A percentile compares a stretch with the other conserved stretches of the same genome.
phyloP scores from a whole-genome alignment of 2,888 invertebrate genomes.

The Euspilapteryx auroguttella region DNA sequence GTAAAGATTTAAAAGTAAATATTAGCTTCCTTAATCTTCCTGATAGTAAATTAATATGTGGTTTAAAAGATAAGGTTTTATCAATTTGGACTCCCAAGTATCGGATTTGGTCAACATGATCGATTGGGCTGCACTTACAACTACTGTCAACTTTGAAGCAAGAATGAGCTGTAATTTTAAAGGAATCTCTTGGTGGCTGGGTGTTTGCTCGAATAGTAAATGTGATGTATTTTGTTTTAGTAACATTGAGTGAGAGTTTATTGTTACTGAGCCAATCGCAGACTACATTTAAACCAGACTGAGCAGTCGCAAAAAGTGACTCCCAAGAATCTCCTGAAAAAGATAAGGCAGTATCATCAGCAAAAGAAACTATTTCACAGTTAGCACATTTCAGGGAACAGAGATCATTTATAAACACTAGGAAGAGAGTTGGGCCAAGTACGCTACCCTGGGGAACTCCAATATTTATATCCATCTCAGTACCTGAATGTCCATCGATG shows the following conservation, averaged over 20 bases:
- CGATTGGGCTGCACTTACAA: background rate
- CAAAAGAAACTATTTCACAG: background rate
- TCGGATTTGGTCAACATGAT: background rate
- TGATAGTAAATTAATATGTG: background rate
- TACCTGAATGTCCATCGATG: no score
- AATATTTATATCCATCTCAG: background rate
- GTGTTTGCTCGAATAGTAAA: background rate
- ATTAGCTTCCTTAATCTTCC: background rate
- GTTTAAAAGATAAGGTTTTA: background rate
- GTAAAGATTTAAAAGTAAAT: constrained; percentile 1
- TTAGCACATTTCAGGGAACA: background rate
- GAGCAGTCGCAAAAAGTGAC: background rate
- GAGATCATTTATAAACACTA: constrained; percentile 1
- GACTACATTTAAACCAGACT: background rate
- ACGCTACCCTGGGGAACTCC: constrained; percentile 2
- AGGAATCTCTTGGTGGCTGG: background rate
- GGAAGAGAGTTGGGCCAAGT: constrained; percentile 1
- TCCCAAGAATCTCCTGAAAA: constrained; percentile 1
- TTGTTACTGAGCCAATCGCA: constrained; percentile 1
- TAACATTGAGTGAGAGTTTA: background rate
- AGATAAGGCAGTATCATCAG: constrained; percentile 3
- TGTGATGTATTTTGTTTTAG: constrained; percentile 1
- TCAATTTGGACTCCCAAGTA: constrained; percentile 2
- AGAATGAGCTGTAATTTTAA: background rate
- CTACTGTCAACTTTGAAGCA: no score